Evolutionary conservation across 1,140 invertebrate genomes (phyloP).

Genomic region (Atta texana): DNA sequence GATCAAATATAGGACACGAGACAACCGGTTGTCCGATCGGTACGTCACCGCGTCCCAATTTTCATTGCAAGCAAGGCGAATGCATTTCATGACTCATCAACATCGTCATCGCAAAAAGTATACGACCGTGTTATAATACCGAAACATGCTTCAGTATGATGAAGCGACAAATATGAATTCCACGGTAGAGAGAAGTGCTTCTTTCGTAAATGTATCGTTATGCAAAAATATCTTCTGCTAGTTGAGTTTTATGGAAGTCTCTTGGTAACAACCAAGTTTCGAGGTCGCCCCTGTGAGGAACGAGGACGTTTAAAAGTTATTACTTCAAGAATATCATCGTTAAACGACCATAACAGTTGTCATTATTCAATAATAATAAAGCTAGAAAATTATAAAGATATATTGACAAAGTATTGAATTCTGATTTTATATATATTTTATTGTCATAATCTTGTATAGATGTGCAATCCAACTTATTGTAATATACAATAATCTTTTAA

Average conservation of each 20-base stretch:
- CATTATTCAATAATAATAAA: background rate
- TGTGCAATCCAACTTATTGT: background rate
- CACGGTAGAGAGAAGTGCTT: background rate
- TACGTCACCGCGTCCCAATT: slow-evolving; percentile 67
- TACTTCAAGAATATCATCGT: background rate
- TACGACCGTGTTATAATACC: background rate
- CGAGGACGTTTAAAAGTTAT: slow-evolving; percentile 25
- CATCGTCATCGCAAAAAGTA: slow-evolving; percentile 44
- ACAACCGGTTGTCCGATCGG: slow-evolving; percentile 54
- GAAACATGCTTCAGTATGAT: slow-evolving; percentile 3
- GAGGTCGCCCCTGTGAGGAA: background rate
- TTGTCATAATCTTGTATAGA: background rate
- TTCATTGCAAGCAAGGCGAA: slow-evolving; percentile 47
- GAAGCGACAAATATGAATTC: slow-evolving; percentile 4
- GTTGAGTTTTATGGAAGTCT: background rate
- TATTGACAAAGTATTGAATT: background rate
- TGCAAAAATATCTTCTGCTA: slow-evolving; percentile 14
- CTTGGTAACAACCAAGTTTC: slow-evolving; percentile 8
- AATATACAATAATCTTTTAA: background rate
- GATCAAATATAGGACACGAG: slow-evolving; percentile 59
- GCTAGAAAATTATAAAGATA: background rate
- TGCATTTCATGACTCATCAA: slow-evolving; percentile 62
- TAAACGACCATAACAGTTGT: background rate
- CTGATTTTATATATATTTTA: background rate
- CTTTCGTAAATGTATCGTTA: background rate